Evolutionary conservation across 2,888 invertebrate species (phyloP).

Genomic region (Tortrix viridana): DNA sequence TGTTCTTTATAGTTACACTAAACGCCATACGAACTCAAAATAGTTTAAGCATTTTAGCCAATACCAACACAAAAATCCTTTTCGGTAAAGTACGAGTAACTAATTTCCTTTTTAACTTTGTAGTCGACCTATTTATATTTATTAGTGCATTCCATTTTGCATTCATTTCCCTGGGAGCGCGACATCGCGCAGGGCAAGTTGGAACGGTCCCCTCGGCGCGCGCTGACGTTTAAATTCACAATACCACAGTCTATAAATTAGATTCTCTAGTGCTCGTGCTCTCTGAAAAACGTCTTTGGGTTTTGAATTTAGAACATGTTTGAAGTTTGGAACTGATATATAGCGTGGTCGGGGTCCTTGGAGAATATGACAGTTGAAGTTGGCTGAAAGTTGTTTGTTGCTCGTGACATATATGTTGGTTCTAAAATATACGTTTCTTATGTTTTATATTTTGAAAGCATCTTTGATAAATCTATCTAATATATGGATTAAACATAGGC

Average conservation of each 20-base stretch:
- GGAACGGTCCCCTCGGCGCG: conserved; percentile 23
- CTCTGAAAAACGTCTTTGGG: background rate
- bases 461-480: no score
- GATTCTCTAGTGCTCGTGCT: background rate
- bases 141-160: conserved; percentile 42
- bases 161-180: conserved; percentile 52
- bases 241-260: conserved; percentile 16
- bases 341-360: background rate
- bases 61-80: no score
- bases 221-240: conserved; percentile 33
- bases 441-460: no score
- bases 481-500: no score
- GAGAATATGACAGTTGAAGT: no score
- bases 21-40: no score
- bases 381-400: no score
- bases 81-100: no score
- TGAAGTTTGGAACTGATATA: background rate
- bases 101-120: background rate
- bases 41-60: no score
- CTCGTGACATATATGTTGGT: no score
- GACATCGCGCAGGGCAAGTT: conserved; percentile 22
- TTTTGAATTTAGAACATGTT: conserved; percentile 7
- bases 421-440: no score
- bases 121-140: background rate
- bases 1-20: no score